Conservation (phyloP, 2,888 invertebrate genomes). For the Cyrtodaria siliqua region DNA sequence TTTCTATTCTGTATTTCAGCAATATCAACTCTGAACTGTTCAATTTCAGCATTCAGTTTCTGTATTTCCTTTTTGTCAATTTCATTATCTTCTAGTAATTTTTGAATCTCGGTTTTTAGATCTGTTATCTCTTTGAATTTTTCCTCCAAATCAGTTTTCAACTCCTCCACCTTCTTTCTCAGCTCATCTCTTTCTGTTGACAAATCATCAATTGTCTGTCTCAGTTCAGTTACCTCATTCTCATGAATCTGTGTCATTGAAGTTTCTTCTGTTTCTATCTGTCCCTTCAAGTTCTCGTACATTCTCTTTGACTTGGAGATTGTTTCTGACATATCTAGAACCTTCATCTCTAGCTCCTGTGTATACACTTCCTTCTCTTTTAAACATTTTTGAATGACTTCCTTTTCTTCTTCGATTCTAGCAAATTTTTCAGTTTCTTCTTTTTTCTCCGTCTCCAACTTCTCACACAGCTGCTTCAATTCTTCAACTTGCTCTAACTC, state of each 20-base stretch:
- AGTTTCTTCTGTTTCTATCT: constrained; percentile 58
- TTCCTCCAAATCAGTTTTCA: constrained; percentile 22
- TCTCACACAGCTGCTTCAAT: constrained; percentile 32
- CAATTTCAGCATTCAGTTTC: constrained; percentile 10
- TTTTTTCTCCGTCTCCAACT: constrained; percentile 45
- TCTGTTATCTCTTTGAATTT: not conserved
- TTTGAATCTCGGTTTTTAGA: too few relatives aligned
- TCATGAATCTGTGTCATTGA: constrained; percentile 53
- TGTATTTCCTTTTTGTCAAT: constrained; percentile 15
- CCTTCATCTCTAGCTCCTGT: constrained; percentile 75
- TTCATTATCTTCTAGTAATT: too few relatives aligned
- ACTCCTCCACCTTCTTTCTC: constrained; percentile 30
- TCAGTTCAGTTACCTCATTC: constrained; percentile 49
- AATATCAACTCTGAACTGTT: constrained; percentile 15
- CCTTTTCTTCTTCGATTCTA: constrained; percentile 29
- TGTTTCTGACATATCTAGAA: constrained; percentile 75
- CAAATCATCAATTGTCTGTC: constrained; percentile 31
- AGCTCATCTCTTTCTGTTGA: constrained; percentile 47
- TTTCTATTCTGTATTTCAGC: constrained; percentile 5
- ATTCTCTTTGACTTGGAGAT: constrained; percentile 71
- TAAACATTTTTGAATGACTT: constrained; percentile 49
- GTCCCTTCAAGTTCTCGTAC: constrained; percentile 70
- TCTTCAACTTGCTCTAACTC: constrained; percentile 41
- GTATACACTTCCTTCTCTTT: constrained; percentile 74
- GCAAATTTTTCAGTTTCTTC: constrained; percentile 28